These are phyloP conservation scores for Erethizon dorsatum DNA, from an alignment of 2,797 vertebrate genomes.

Conservation along the genomic window DNA sequence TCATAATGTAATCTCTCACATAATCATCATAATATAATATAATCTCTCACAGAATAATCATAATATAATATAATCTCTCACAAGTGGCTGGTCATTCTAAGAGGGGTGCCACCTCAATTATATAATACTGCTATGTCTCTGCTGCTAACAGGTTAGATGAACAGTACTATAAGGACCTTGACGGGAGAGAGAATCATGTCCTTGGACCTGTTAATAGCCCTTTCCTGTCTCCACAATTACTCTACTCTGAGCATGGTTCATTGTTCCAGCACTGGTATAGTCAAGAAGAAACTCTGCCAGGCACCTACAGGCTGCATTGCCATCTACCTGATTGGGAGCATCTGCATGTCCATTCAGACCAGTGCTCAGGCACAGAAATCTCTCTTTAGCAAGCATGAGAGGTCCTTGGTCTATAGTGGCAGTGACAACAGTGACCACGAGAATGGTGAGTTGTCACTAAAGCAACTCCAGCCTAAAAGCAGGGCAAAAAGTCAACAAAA, in stretches of 20 bases:
- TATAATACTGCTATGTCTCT: background rate
- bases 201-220: background rate
- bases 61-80: background rate
- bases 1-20: background rate
- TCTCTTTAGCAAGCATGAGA: background rate
- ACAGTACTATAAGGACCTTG: background rate
- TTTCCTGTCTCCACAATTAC: background rate
- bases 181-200: background rate
- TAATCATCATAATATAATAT: background rate
- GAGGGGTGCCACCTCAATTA: background rate
- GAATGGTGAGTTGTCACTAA: background rate
- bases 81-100: background rate
- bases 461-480: background rate
- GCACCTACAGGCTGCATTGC: background rate
- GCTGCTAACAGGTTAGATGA: background rate
- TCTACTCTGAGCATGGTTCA: background rate
- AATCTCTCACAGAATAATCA: background rate
- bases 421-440: background rate
- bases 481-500: background rate
- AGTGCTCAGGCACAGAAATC: background rate
- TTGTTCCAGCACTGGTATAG: background rate
- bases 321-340: background rate
- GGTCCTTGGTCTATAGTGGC: background rate
- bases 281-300: background rate
- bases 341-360: background rate